Percentiles rank a stretch among this genome's conserved stretches.
Conservation (phyloP, 2,888 invertebrate genomes). For the Tinea semifulvella region DNA sequence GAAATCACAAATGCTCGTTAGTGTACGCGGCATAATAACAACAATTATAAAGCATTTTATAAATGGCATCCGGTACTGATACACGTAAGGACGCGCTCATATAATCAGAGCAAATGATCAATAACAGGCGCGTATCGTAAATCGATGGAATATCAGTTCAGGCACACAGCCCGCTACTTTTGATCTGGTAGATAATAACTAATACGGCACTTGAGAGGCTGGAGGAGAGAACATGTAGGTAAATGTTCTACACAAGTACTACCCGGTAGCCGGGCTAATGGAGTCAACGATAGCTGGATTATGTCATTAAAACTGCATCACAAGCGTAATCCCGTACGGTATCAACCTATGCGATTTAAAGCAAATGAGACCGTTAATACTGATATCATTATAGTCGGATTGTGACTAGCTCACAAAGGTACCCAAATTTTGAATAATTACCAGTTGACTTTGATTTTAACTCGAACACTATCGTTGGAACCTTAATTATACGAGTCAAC, state of each 20-base stretch:
- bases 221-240: slow-evolving; percentile 40
- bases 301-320: slow-evolving; percentile 61
- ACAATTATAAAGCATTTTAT: slow-evolving; percentile 32
- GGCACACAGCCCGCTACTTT: slow-evolving; percentile 27
- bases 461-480: no score
- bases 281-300: slow-evolving; percentile 56
- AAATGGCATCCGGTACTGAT: slow-evolving; percentile 26
- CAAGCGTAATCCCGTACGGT: slow-evolving; percentile 22
- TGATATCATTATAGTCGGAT: no score
- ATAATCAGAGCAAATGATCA: slow-evolving; percentile 39
- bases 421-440: no score
- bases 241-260: slow-evolving; percentile 32
- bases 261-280: slow-evolving; percentile 45
- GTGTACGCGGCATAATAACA: slow-evolving; percentile 26
- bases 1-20: slow-evolving; percentile 21
- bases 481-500: no score
- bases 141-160: slow-evolving; percentile 36
- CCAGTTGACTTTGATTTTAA: no score
- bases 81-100: slow-evolving; percentile 26
- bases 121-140: slow-evolving; percentile 26
- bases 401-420: no score
- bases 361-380: no score
- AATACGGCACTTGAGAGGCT: slow-evolving; percentile 33
- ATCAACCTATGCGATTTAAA: no score
- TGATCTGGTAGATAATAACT: slow-evolving; percentile 37